Evolutionary conservation across 2,797 vertebrate species (phyloP), one percentile per base, ranked within the genome.

Genomic region (Molossus alvarezi): DNA sequence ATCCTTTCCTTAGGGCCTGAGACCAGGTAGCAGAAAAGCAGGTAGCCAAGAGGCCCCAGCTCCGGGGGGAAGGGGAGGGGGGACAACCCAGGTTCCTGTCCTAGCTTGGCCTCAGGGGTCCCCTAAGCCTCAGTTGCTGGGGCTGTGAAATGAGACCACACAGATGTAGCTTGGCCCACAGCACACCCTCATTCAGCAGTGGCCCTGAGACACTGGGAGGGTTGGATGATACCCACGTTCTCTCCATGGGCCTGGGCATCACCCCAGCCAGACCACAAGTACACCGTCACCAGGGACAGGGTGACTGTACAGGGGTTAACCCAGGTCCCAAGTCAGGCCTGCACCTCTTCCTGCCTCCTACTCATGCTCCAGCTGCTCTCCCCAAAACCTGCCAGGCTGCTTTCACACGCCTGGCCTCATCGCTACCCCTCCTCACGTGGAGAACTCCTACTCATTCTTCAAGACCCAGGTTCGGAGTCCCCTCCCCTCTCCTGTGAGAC

Each of bases 201-300:
- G 48, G 48, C 53, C 6, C 1, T 0, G 17, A 58, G 18, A 48
- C 13, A 0, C 2, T 6, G 12, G 45, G 37, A 11, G 29, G 60
- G 58, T 12, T 53, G 69, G 2, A 27, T 65, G 58, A n/a, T 27
- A 12, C 37, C 45, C 41, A 27, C 15, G 29, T 73, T 48, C n/a
- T 57, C 58, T 33, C 57, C 11, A 10, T 29, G 41, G 20, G 57
- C 73, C 79, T 84, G 18, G 15, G 29, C 29, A 15, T 33, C 53
- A 18, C 51, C 37, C 3, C 0, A 27, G 51, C 8, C 2, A 29
- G 4, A 23, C 77, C 18, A 33, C 89, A 14, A 8, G 55, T 2
- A 0, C 33, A 5, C 0, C 1, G 75, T 15, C 79, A 69, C 64
- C 25, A 3, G 14, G 51, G 37, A 53, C 45, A 18, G 33, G 51